Percentiles rank a stretch among this genome's conserved stretches.
phyloP scores from a whole-genome alignment of 1,140 invertebrate species.

The Apis mellifera region DNA sequence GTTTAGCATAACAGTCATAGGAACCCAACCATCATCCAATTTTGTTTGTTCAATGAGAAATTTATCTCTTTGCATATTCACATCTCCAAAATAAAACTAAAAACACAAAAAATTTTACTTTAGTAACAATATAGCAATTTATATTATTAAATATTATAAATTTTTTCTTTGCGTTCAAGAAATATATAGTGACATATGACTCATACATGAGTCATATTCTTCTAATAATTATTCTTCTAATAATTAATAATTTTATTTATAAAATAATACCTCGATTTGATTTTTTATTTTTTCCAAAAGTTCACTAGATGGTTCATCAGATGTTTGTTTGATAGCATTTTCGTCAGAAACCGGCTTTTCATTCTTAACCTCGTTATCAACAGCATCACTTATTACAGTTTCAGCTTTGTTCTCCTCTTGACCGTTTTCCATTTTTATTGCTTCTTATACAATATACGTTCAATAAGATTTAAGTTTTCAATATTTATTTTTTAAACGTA shows the following conservation, averaged over 20 bases:
- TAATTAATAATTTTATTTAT: neutral
- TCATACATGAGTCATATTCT: too few species aligned
- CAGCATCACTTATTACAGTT: conserved; percentile 20
- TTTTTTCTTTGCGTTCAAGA: neutral
- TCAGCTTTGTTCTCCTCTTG: conserved; percentile 45
- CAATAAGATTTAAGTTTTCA: neutral
- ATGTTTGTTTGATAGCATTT: conserved; percentile 2
- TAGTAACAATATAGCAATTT: neutral
- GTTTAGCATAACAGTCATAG: conserved; percentile 90
- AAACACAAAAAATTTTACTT: conserved; percentile 43
- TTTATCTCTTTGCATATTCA: conserved; percentile 94
- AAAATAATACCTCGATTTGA: conserved; percentile 73
- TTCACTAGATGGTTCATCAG: conserved; percentile 57
- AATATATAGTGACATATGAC: neutral
- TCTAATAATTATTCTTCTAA: too few species aligned
- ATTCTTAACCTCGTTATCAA: conserved; percentile 34
- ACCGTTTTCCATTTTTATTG: conserved; percentile 56
- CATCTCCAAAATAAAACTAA: conserved; percentile 92
- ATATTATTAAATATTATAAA: neutral
- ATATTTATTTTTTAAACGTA: neutral
- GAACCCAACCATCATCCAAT: conserved; percentile 94
- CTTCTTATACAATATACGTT: neutral
- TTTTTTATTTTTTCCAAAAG: conserved; percentile 71
- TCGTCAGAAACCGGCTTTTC: conserved; percentile 54
- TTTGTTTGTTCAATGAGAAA: conserved; percentile 91